Base-by-base conservation (phyloP, 2,113 vertebrate genomes). In the Sinocyclocheilus anshuiensis region DNA sequence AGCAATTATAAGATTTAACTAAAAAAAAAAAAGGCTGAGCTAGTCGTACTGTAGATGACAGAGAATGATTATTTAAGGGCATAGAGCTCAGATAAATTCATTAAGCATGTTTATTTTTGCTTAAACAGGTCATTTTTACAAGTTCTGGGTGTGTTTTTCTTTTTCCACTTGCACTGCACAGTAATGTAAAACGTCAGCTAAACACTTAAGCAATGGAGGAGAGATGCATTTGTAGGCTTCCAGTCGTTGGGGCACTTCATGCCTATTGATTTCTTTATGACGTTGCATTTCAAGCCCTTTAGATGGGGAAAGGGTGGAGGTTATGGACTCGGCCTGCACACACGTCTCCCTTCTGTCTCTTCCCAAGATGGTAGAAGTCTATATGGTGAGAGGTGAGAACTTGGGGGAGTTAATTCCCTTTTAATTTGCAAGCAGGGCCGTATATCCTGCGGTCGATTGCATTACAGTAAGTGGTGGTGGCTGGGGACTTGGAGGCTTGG, bases 1-100 rank as follows among this genome's bases (percentile, higher is more conserved):
- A 94, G 93, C 94, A 95, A 94, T 95, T 94, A 94, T 86, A 82
- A 91, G 93, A 67, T 67, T 93, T 92, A 91, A 94, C 91, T 92
- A 90, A 89, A 89, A 90, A 36, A 90, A 36, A 36, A 92, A 93
- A 90, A 78, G 61, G 88, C 69, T 20, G 22, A 91, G 86, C 85
- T 91, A 78, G n/a, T 89, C 39, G 6, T 39, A 39, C 39, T 92
- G 90, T 88, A 48, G 88, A 91, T 88, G 83, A 48, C 86, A 50
- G 74, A 81, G 81, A 78, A 42, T 24, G 82, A 86, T 83, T 84
- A 42, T 79, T 0, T 90, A 67, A 91, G 89, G 89, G 91, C 90
- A 85, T 67, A 80, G 89, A 89, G 76, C 80, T 88, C 83, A 84
- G 88, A 90, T 94, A 90, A 89, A 89, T 90, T 91, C 72, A 78